Conservation (phyloP, 2,797 vertebrate species). For the Phalloptychus januarius region DNA sequence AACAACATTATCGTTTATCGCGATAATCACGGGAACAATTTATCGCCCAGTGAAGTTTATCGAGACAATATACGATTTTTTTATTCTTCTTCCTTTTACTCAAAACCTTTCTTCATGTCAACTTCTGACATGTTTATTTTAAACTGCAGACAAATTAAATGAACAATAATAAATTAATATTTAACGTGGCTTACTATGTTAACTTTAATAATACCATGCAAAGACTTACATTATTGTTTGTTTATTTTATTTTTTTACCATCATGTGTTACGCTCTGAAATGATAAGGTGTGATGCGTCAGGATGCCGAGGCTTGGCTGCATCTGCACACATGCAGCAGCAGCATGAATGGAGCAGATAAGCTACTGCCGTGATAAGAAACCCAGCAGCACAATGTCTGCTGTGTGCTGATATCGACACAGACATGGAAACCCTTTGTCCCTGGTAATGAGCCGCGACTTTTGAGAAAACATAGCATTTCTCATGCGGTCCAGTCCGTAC, state of each 20-base stretch:
- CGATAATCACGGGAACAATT: too few relatives aligned
- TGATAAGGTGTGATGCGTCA: background rate
- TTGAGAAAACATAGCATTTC: background rate
- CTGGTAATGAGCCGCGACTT: background rate
- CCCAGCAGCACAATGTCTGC: slow-evolving; percentile 26
- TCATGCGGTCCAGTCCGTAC: background rate
- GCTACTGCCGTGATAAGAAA: slow-evolving; percentile 11
- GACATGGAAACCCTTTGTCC: slow-evolving; percentile 9
- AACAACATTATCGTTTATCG: too few relatives aligned
- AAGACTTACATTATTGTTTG: background rate
- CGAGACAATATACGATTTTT: too few relatives aligned
- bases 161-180: background rate
- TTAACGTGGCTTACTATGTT: background rate
- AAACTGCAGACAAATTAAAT: too few relatives aligned
- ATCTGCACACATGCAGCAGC: slow-evolving; percentile 9
- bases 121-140: too few relatives aligned
- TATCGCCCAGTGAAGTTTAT: too few relatives aligned
- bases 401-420: slow-evolving; percentile 25
- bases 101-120: too few relatives aligned
- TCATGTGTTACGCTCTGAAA: background rate
- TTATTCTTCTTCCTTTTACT: too few relatives aligned
- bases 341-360: slow-evolving; percentile 26
- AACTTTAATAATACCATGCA: background rate
- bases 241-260: background rate
- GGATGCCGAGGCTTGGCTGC: background rate